Evolutionary conservation across 1,140 invertebrate genomes (phyloP), one percentile per base, ranked within the genome.

Genomic region (Saccostrea echinata): DNA sequence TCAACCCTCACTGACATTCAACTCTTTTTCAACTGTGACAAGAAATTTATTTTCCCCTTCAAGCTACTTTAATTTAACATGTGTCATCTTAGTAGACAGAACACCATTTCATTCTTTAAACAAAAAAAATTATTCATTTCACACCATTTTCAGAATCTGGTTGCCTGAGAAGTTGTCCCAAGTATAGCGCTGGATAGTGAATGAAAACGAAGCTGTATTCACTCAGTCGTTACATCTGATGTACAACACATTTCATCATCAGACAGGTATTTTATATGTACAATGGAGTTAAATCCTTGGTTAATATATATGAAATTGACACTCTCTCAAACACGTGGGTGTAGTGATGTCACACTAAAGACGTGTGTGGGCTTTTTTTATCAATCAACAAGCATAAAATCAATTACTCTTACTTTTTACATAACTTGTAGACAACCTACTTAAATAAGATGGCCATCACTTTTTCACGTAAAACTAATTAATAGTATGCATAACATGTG

Each of bases 261-360:
- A 18, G 16, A 21, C 68, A 76, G 68, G 68, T 76, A 76, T 76
- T 76, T 27, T 68, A 27, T 68, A n/a, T 43, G 24, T 76, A 76
- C 68, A 76, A 71, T 12, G 27, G 30, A 33, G 24, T 76, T 76
- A 76, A 76, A 76, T 76, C 68, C 68, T 24, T 33, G 30, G 24
- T 33, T 76, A 33, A 76, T 76, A 76, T 30, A 30, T 18, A 27
- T 33, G 68, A 76, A 76, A 30, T 35, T 76, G 30, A 76, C 68
- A 30, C 68, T 71, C 68, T 76, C 30, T 27, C 16, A 16, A 30
- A 30, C 68, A 76, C 24, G 68, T 76, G 68, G 68, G 68, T 16
- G 68, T 76, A 30, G 27, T 76, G 68, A 76, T 76, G 68, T 76
- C 68, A 76, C 68, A 33, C 55, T 2, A 61, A 21, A 61, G 55